Base-by-base conservation (phyloP, 2,113 vertebrate species). In the Asarcornis scutulata region DNA sequence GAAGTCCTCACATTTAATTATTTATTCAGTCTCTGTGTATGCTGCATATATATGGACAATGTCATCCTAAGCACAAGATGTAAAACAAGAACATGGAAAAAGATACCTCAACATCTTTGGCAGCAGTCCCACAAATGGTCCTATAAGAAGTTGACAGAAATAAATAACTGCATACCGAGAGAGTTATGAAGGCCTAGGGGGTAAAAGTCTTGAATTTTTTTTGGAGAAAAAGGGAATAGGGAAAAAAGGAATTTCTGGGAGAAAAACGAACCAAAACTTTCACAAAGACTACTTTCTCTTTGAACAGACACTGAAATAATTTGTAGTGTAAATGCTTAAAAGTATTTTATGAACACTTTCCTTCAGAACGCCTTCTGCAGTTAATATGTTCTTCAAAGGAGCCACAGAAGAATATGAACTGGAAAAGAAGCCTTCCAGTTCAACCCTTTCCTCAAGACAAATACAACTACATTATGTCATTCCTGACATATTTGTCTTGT, bases 41-140 rank as follows among this genome's bases (percentile, higher is more conserved):
- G 14, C 31, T 46, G 59, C 36, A 38, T 29, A 38, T 17, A 21
- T 17, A 67, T 13, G 53, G 86, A 72, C 62, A 79, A 64, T 38
- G 59, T 83, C 72, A 89, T 64, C 67, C 44, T 36, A 75, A 88
- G 26, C 25, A 48, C 68, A 91, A 95, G 78, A 73, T 34, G 6
- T 34, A 4, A 48, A 46, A 76, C 23, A 74, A 60, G 53, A 87
- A 93, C 50, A 67, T 77, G 78, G 91, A 94, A 96, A 93, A 97
- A 88, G 83, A 95, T 88, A 95, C 75, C 85, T 91, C 94, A 96
- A 46, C 79, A 68, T 88, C 75, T 94, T 86, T 97, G 94, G 91
- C 94, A 95, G 91, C 68, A 31, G 1, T 83, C 89, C 96, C 91
- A 93, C 55, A 64, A 83, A 83, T 5, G 40, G 40, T 83, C 78